Conservation (phyloP, 37 sponge, comb jelly and placozoan genomes). For the Aplysina aerophoba region DNA sequence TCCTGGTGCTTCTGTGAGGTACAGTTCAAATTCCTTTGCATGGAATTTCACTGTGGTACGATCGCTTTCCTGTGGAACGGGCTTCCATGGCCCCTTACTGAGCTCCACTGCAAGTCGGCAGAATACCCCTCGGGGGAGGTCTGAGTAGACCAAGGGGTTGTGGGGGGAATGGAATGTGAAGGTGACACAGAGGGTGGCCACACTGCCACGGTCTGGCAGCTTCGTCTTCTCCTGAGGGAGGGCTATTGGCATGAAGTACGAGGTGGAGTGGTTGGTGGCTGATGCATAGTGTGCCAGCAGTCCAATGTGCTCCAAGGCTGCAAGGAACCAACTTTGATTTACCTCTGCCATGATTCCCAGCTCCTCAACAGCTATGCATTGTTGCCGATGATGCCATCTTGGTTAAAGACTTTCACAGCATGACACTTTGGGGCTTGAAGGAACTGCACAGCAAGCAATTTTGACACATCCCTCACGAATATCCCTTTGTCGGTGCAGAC, state of each 20-base stretch:
- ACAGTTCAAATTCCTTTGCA: neutral
- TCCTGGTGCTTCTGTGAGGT: too few species aligned
- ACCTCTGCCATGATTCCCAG: constrained; percentile 1
- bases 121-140: constrained; percentile 27
- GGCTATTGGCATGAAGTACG: constrained; percentile 8
- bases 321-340: neutral
- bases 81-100: neutral
- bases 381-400: neutral
- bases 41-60: constrained; percentile 4
- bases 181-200: neutral
- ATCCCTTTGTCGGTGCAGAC: constrained; percentile 12
- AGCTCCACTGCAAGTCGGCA: constrained; percentile 17
- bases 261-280: neutral
- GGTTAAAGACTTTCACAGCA: neutral
- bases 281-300: neutral
- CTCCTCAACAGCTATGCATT: neutral
- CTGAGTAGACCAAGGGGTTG: neutral
- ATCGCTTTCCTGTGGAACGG: neutral
- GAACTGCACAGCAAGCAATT: constrained; percentile 19
- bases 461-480: constrained; percentile 21
- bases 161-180: neutral
- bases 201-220: neutral
- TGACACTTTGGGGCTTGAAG: neutral
- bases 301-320: neutral
- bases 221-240: neutral